These are phyloP conservation scores for Trichosurus vulpecula DNA, from an alignment of 2,797 vertebrate genomes.

Conservation along the genomic window DNA sequence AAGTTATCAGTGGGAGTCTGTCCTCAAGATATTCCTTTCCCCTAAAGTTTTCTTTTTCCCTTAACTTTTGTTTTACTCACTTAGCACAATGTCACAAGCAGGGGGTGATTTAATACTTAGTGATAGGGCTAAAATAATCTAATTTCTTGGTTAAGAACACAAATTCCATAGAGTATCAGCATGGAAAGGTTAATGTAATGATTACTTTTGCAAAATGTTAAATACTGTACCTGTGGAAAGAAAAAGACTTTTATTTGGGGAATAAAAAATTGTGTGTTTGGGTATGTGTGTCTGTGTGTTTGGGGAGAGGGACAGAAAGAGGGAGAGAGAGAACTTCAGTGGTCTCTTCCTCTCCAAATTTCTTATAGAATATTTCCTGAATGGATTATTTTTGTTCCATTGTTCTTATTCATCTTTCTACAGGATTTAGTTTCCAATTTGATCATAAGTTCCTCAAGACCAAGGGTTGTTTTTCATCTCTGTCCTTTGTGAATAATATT, in stretches of 20 bases:
- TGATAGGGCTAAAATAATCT: background rate
- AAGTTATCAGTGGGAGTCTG: background rate
- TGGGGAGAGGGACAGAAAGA: background rate
- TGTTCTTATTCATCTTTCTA: background rate
- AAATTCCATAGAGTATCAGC: background rate
- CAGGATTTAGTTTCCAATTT: background rate
- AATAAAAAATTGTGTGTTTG: background rate
- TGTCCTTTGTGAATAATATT: background rate
- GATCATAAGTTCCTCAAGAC: background rate
- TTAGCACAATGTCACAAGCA: background rate
- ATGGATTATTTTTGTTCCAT: background rate
- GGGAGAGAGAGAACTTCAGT: background rate
- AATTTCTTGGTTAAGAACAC: background rate
- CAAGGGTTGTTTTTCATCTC: background rate
- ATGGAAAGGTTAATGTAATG: background rate
- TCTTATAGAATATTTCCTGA: background rate
- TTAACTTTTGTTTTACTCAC: background rate
- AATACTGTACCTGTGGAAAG: too few relatives aligned
- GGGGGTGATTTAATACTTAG: background rate
- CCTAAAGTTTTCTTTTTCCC: background rate
- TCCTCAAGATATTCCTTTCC: background rate
- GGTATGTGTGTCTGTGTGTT: background rate
- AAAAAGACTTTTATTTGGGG: background rate
- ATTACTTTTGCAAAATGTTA: background rate
- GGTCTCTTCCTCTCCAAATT: background rate